Evolutionary conservation across 1,140 invertebrate species (phyloP), one percentile per base, ranked within the genome.

Genomic region (Zaprionus vittiger): DNA sequence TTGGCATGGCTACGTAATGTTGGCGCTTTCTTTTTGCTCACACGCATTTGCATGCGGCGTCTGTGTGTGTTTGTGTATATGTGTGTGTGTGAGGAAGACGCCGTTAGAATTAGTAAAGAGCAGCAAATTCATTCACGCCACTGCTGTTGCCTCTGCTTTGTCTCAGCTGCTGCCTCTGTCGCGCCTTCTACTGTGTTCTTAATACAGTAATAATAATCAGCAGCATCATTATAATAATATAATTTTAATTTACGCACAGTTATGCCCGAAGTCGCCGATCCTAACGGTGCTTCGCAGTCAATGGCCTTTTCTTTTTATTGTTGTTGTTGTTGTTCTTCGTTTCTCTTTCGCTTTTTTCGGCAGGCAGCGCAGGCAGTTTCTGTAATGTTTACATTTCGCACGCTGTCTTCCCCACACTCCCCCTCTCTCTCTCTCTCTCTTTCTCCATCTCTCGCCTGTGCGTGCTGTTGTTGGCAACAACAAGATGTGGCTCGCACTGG

Each of bases 321-420:
- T 34, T 31, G 12, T n/a, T 24, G n/a, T 72, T 54, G 31, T 38
- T 31, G 5, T 34, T 31, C 31, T 20, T 28, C 24, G 28, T 38
- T 59, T 52, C 15, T 12, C 11, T 54, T 15, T 44, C 49, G 41
- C 26, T 59, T 68, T 66, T 66, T 67, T 56, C 65, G 80, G 82
- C 77, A 72, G 70, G 74, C 67, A 59, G 66, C 78, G 77, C 79
- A 77, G 78, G 74, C 81, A 84, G 80, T 66, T 85, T 85, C 70
- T 89, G 85, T 89, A 89, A 89, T 90, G 85, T 89, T 89, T 89
- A 89, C 85, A 89, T 89, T 87, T 87, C 79, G 81, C 84, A 90
- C 74, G 20, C n/a, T 12, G 31, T 34, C 9, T 9, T 24, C 14
- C 49, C 20, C 44, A 12, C 14, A 6, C 34, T 62, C 75, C 26